These are phyloP conservation scores for Helarctos malayanus DNA, from an alignment of 2,797 vertebrate species.

Conservation along the genomic window DNA sequence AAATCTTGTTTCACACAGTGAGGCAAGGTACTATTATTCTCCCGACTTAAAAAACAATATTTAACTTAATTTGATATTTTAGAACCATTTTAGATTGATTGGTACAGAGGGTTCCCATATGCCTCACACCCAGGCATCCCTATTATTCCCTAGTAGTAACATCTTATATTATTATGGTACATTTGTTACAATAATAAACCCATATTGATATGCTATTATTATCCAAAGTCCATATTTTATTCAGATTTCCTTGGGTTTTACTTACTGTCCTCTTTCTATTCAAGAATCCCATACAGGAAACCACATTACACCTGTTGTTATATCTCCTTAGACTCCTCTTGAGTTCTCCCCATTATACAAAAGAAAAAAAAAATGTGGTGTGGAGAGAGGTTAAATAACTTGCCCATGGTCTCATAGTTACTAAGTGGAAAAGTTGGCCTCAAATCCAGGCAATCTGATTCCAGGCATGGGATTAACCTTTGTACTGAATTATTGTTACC, in stretches of 20 bases:
- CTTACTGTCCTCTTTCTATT: background rate
- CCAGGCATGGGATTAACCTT: background rate
- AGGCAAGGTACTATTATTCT: background rate
- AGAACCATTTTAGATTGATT: slow-evolving; percentile 47
- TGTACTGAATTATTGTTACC: background rate
- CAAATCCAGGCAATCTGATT: background rate
- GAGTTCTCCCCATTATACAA: slow-evolving; percentile 2
- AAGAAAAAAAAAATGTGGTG: background rate
- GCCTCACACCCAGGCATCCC: background rate
- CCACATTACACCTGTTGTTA: background rate
- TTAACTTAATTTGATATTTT: slow-evolving; percentile 39
- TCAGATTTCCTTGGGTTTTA: slow-evolving; percentile 25
- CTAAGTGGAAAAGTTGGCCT: background rate
- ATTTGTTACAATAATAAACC: slow-evolving; percentile 21
- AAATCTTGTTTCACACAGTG: background rate
- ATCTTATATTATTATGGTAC: background rate
- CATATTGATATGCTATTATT: background rate
- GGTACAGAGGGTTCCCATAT: background rate
- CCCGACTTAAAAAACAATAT: background rate
- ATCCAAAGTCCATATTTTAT: background rate
- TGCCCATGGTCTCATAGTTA: background rate
- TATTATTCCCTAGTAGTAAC: background rate
- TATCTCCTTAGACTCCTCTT: background rate
- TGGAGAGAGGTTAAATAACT: background rate
- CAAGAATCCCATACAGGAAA: background rate